Conservation (phyloP, 2,888 invertebrate genomes). For the Carcina quercana region DNA sequence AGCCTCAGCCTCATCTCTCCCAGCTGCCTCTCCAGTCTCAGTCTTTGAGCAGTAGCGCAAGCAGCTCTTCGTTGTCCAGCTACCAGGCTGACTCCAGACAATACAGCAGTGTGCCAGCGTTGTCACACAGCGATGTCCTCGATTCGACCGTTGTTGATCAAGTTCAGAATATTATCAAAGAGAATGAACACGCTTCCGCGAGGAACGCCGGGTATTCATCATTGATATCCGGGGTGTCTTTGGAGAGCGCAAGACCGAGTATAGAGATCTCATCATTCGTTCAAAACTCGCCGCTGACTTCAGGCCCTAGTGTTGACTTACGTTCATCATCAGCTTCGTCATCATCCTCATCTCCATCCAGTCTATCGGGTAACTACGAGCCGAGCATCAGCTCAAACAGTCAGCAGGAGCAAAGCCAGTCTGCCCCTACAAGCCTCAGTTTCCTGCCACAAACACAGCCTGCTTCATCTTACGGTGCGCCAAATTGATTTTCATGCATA, state of each 20-base stretch:
- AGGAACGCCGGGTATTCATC: conserved; percentile 52
- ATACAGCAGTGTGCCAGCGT: conserved; percentile 33
- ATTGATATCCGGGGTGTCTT: conserved; percentile 54
- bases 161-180: conserved; percentile 54
- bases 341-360: conserved; percentile 23
- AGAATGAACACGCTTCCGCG: conserved; percentile 55
- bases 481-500: conserved; percentile 46
- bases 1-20: conserved; percentile 19
- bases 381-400: conserved; percentile 30
- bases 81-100: conserved; percentile 57
- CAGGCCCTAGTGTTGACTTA: conserved; percentile 13
- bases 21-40: conserved; percentile 14
- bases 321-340: conserved; percentile 20
- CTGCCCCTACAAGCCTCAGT: conserved; percentile 25
- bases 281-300: conserved; percentile 40
- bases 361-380: conserved; percentile 34
- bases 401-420: conserved; percentile 22
- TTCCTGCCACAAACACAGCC: conserved; percentile 53
- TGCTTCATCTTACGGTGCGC: conserved; percentile 45
- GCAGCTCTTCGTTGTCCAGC: conserved; percentile 37
- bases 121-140: conserved; percentile 39
- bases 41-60: conserved; percentile 14
- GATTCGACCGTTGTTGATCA: conserved; percentile 49
- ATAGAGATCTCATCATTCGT: conserved; percentile 59
- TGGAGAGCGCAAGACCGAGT: conserved; percentile 56